A percentile compares a stretch with the other conserved stretches of the same genome.
These are phyloP conservation scores for Andrena trimmerana DNA, from an alignment of 2,888 invertebrate species.

Conservation along the genomic window DNA sequence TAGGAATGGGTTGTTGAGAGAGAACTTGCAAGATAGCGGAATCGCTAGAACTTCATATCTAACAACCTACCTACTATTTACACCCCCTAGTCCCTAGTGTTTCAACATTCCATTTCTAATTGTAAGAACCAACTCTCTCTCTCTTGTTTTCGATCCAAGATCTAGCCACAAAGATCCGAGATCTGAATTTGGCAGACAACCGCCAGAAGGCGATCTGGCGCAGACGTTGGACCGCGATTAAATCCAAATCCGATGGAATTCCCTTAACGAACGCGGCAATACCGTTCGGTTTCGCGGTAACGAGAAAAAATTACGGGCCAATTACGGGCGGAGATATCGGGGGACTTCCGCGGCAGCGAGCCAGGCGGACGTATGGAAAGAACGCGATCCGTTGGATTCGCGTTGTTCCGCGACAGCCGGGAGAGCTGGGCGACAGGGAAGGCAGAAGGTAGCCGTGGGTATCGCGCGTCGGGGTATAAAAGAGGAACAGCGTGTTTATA, in stretches of 20 bases:
- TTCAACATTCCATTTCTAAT: too few relatives aligned
- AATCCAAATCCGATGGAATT: conserved; percentile 9
- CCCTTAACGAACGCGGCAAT: conserved; percentile 10
- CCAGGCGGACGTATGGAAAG: conserved; percentile 14
- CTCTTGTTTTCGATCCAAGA: too few relatives aligned
- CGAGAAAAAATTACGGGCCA: conserved; percentile 41
- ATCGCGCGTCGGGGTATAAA: conserved; percentile 36
- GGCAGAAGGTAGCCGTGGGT: conserved; percentile 37
- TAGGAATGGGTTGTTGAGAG: too few relatives aligned
- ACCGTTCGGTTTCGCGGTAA: conserved; percentile 14
- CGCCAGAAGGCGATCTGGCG: background rate
- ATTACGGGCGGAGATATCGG: conserved; percentile 48
- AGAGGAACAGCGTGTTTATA: conserved; percentile 73
- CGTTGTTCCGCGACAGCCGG: conserved; percentile 28
- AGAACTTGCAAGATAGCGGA: too few relatives aligned
- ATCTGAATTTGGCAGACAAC: background rate
- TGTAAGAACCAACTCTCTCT: too few relatives aligned
- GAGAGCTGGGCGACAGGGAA: conserved; percentile 36
- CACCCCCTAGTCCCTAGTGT: too few relatives aligned
- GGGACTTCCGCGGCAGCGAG: conserved; percentile 29
- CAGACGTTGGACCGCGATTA: conserved; percentile 20
- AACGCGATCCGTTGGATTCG: conserved; percentile 14
- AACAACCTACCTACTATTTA: too few relatives aligned
- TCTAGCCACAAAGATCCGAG: background rate
- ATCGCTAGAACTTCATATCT: too few relatives aligned